Conservation (phyloP, 2,113 vertebrate genomes). For the Pithys albifrons region DNA sequence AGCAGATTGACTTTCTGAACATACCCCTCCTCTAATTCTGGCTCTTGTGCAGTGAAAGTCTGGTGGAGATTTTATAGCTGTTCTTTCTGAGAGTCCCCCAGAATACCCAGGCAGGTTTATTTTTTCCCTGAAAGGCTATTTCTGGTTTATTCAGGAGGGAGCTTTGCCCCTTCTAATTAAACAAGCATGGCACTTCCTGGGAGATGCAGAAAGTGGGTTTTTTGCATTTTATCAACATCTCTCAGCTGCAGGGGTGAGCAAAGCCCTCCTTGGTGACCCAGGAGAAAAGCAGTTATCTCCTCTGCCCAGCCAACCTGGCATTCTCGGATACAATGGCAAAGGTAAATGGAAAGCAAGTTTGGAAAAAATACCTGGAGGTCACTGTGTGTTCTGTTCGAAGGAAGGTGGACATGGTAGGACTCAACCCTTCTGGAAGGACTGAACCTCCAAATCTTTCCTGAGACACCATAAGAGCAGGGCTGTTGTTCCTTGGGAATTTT, state of each 20-base stretch:
- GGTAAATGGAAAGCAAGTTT: neutral
- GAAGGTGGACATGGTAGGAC: neutral
- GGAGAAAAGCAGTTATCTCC: neutral
- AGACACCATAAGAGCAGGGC: no score
- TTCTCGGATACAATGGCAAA: neutral
- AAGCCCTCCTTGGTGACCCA: neutral
- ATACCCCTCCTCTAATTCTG: neutral
- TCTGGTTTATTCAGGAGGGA: constrained; percentile 15
- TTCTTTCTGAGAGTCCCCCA: neutral
- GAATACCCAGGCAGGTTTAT: neutral
- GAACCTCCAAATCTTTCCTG: neutral
- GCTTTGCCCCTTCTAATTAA: constrained; percentile 19
- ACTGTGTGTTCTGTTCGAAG: neutral
- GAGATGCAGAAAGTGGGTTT: neutral
- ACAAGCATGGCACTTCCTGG: neutral
- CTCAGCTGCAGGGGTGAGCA: neutral
- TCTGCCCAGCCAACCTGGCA: neutral
- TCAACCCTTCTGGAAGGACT: neutral
- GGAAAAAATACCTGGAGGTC: neutral
- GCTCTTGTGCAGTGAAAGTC: neutral
- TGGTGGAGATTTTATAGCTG: neutral
- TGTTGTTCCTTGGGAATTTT: neutral
- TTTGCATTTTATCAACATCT: neutral
- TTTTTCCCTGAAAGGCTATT: constrained; percentile 22
- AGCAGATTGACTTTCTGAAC: neutral